phyloP scores from a whole-genome alignment of 1,140 invertebrate genomes.

The Caenorhabditis tropicalis region DNA sequence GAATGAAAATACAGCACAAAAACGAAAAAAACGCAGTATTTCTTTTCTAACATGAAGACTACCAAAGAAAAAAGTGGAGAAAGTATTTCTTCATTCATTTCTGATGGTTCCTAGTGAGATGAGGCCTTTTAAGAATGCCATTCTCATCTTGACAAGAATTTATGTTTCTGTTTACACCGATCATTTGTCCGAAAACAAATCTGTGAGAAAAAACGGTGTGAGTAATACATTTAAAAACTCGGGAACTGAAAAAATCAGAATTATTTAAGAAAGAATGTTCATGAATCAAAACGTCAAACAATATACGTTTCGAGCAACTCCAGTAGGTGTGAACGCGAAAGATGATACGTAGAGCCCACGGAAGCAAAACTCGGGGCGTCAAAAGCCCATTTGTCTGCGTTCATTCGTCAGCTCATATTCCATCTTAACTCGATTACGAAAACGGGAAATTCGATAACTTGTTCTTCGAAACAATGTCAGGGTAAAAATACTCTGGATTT shows the following conservation, averaged over 20 bases:
- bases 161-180: not conserved
- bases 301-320: not conserved
- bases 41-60: not conserved
- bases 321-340: constrained; percentile 37
- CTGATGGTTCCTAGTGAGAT: not conserved
- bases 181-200: not conserved
- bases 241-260: too few relatives aligned
- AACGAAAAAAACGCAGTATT: not conserved
- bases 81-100: constrained; percentile 31
- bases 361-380: constrained; percentile 14
- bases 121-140: not conserved
- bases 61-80: constrained; percentile 23
- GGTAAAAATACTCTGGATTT: not conserved
- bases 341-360: constrained; percentile 23
- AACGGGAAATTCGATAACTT: constrained; percentile 30
- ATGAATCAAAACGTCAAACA: constrained; percentile 23
- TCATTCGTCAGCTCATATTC: constrained; percentile 21
- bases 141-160: not conserved
- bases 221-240: not conserved
- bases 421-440: constrained; percentile 26
- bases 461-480: not conserved
- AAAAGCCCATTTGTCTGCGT: constrained; percentile 1
- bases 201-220: not conserved
- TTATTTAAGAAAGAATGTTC: not conserved
- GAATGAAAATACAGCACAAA: not conserved